phyloP scores from a whole-genome alignment of 2,797 vertebrate genomes.

The Melanotaenia boesemani region DNA sequence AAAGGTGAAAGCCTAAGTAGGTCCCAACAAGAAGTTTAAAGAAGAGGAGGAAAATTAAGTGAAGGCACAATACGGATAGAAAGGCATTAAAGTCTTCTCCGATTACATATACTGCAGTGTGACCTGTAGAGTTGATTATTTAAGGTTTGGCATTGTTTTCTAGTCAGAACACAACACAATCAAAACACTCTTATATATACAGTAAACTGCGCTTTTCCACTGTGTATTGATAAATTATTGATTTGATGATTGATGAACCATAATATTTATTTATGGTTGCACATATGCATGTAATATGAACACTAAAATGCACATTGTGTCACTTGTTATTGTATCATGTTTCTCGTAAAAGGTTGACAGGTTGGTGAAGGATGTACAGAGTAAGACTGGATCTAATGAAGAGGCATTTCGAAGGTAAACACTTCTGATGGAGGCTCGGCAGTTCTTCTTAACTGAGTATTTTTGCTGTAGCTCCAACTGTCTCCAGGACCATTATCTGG shows the following conservation, averaged over 20 bases:
- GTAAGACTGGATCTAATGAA: slow-evolving; percentile 39
- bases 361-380: slow-evolving; percentile 61
- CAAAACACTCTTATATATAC: too few species aligned
- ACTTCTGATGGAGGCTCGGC: background rate
- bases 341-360: slow-evolving; percentile 65
- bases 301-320: background rate
- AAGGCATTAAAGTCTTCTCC: background rate
- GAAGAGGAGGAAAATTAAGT: background rate
- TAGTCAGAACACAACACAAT: too few species aligned
- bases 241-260: too few species aligned
- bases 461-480: background rate
- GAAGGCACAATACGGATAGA: background rate
- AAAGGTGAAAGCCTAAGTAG: background rate
- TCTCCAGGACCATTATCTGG: background rate
- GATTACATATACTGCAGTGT: background rate
- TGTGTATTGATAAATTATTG: too few species aligned
- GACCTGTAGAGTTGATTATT: background rate
- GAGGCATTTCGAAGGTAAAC: slow-evolving; percentile 64
- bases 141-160: background rate
- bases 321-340: background rate
- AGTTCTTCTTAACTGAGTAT: background rate
- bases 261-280: background rate
- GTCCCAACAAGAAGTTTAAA: background rate
- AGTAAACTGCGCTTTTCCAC: too few species aligned
- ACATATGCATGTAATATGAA: background rate